These are phyloP conservation scores for Drosophila busckii DNA, from an alignment of 1,140 invertebrate species.

Conservation along the genomic window DNA sequence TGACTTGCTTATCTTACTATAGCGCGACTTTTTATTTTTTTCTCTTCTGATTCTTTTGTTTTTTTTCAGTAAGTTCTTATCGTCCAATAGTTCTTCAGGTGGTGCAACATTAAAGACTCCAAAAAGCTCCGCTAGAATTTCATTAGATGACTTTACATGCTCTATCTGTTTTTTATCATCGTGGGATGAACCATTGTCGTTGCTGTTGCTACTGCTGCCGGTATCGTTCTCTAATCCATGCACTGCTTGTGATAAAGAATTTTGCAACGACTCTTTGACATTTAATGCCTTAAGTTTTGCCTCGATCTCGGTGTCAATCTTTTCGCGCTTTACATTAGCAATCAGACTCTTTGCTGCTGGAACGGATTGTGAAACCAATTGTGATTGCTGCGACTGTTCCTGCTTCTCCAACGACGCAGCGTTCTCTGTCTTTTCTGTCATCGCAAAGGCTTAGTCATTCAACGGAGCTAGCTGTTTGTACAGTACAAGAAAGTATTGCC, in stretches of 20 bases:
- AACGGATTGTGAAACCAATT: constrained; percentile 1
- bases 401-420: constrained; percentile 22
- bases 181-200: constrained; percentile 24
- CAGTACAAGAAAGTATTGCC: not conserved
- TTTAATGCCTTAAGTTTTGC: constrained; percentile 50
- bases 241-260: not conserved
- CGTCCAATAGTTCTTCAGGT: constrained; percentile 78
- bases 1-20: constrained; percentile 80
- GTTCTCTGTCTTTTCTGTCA: constrained; percentile 51
- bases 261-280: constrained; percentile 39
- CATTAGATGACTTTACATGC: constrained; percentile 84
- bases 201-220: constrained; percentile 13
- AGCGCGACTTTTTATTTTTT: constrained; percentile 80
- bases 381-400: constrained; percentile 1
- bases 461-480: too few species aligned
- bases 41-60: constrained; percentile 81
- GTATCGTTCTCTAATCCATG: constrained; percentile 10
- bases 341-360: not conserved
- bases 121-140: constrained; percentile 89
- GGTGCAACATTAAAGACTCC: constrained; percentile 82
- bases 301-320: constrained; percentile 50
- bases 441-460: constrained; percentile 11
- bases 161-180: constrained; percentile 79
- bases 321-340: constrained; percentile 48
- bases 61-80: constrained; percentile 77